Percentiles rank a stretch among this genome's conserved stretches.
Evolutionary conservation across 2,888 invertebrate genomes (phyloP).

Genomic region (Hedya salicella): DNA sequence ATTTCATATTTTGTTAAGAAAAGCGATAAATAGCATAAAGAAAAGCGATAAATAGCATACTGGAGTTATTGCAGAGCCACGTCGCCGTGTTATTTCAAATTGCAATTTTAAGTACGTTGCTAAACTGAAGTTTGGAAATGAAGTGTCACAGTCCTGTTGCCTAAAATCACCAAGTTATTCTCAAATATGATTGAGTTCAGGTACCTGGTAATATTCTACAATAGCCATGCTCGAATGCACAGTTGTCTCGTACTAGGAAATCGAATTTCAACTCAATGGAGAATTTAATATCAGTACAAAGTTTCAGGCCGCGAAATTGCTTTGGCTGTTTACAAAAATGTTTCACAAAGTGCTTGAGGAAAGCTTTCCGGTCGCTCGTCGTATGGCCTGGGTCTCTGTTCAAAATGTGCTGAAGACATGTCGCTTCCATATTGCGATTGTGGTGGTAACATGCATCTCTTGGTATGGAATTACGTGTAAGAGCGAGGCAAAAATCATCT

Average conservation of each 20-base stretch:
- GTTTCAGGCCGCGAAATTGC: conserved; percentile 23
- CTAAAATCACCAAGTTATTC: background rate
- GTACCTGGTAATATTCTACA: conserved; percentile 11
- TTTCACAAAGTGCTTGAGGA: background rate
- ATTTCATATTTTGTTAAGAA: too few relatives aligned
- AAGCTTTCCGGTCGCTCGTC: background rate
- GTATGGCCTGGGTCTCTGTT: background rate
- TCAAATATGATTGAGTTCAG: background rate
- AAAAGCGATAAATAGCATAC: too few relatives aligned
- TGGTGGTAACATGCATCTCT: too few relatives aligned
- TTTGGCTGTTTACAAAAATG: conserved; percentile 20
- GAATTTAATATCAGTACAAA: conserved; percentile 33
- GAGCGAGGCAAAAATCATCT: too few relatives aligned
- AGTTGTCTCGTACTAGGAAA: conserved; percentile 3
- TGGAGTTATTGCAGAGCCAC: too few relatives aligned
- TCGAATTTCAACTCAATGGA: conserved; percentile 20
- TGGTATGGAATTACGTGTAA: too few relatives aligned
- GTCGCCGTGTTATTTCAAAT: too few relatives aligned
- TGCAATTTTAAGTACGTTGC: too few relatives aligned
- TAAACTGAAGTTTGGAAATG: too few relatives aligned
- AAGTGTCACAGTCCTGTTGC: background rate
- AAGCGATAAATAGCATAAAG: too few relatives aligned
- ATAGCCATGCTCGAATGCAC: conserved; percentile 2
- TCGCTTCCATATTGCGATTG: too few relatives aligned
- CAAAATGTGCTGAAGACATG: background rate